Evolutionary conservation across 35 echinoderm and acorn worm species (phyloP).

Genomic region (Patiria miniata): DNA sequence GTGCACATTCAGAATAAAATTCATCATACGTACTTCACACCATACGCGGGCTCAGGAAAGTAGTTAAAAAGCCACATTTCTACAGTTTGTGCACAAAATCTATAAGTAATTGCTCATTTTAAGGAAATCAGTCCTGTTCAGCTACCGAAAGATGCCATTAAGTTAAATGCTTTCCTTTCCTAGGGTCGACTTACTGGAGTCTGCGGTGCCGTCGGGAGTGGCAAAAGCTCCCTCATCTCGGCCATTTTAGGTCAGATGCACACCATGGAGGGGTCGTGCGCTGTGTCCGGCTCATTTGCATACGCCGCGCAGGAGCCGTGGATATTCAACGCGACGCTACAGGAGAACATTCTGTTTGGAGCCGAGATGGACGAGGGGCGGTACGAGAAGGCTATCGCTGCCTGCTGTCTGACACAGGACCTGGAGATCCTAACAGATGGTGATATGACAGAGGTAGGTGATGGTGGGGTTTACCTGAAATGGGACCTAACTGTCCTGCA

Average conservation of each 20-base stretch:
- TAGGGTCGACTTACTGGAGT: conserved; percentile 81
- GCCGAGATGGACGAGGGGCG: conserved; percentile 58
- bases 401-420: conserved; percentile 72
- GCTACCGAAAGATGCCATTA: too few relatives aligned
- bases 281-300: conserved; percentile 52
- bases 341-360: conserved; percentile 92
- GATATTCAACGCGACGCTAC: conserved; percentile 79
- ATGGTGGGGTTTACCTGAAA: too few relatives aligned
- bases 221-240: conserved; percentile 84
- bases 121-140: too few relatives aligned
- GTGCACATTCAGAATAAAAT: too few relatives aligned
- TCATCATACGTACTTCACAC: too few relatives aligned
- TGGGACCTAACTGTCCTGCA: too few relatives aligned
- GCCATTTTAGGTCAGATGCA: conserved; percentile 91
- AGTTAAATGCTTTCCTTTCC: neutral
- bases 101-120: too few relatives aligned
- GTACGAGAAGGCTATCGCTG: conserved; percentile 62
- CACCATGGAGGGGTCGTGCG: conserved; percentile 44
- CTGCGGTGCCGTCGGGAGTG: conserved; percentile 83
- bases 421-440: conserved; percentile 79
- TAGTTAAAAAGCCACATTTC: too few relatives aligned
- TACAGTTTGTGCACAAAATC: too few relatives aligned
- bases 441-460: conserved; percentile 81
- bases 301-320: conserved; percentile 78
- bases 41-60: too few relatives aligned